These are phyloP conservation scores for Darevskia mixta DNA, from an alignment of 2,797 vertebrate species.

Conservation along the genomic window DNA sequence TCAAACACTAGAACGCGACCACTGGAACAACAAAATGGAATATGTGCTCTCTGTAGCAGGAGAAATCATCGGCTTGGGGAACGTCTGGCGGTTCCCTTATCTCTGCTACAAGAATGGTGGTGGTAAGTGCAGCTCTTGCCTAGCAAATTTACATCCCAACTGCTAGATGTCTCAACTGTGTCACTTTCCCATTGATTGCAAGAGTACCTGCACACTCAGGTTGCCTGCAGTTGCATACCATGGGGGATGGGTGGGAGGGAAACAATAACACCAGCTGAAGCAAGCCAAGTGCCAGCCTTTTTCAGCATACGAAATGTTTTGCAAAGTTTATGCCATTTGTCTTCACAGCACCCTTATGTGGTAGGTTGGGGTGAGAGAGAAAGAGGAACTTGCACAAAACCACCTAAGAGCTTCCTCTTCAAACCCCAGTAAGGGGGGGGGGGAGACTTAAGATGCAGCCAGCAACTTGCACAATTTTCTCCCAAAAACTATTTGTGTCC, in stretches of 20 bases:
- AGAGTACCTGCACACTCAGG: not conserved
- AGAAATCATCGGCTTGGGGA: conserved; percentile 93
- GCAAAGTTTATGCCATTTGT: not conserved
- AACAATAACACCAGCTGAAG: not conserved
- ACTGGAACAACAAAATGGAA: conserved; percentile 95
- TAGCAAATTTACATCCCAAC: not conserved
- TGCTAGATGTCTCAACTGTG: not conserved
- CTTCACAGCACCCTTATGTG: not conserved
- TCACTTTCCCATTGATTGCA: not conserved
- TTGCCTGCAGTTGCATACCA: not conserved
- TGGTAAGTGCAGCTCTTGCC: conserved; percentile 80
- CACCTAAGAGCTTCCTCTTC: not conserved
- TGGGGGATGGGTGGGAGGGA: too few species aligned
- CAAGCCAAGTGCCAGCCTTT: not conserved
- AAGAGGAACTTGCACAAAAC: not conserved
- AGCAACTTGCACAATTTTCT: not conserved
- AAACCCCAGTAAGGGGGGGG: too few species aligned
- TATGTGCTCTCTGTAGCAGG: conserved; percentile 91
- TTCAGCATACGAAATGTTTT: not conserved
- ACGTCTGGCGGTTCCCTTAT: conserved; percentile 96
- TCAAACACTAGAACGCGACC: conserved; percentile 88
- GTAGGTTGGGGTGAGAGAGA: not conserved
- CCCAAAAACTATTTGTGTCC: not conserved
- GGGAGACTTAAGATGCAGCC: not conserved
- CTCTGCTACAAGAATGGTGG: conserved; percentile 97